Evolutionary conservation across 2,888 invertebrate genomes (phyloP).

Genomic region (Macrophya alboannulata): DNA sequence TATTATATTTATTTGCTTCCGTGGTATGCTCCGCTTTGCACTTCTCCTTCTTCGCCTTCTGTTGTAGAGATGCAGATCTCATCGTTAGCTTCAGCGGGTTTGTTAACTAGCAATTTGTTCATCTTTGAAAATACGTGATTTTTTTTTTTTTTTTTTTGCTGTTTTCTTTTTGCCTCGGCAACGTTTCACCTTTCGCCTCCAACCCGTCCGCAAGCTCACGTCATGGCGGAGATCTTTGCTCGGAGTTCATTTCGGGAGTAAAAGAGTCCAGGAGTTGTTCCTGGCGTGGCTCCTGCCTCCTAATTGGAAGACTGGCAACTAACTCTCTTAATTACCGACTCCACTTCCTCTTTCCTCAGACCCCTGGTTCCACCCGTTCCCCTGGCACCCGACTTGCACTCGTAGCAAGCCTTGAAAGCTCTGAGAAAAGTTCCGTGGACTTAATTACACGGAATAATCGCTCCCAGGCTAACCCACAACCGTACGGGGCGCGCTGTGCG

Average conservation of each 20-base stretch:
- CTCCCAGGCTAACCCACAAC: conserved; percentile 67
- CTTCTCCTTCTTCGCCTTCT: not conserved
- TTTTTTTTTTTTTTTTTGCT: not conserved
- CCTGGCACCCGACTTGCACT: conserved; percentile 55
- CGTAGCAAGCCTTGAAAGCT: conserved; percentile 70
- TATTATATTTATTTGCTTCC: too few relatives aligned
- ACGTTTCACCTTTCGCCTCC: conserved; percentile 5
- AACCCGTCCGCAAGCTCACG: conserved; percentile 21
- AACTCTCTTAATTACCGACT: conserved; percentile 82
- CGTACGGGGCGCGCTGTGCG: conserved; percentile 56
- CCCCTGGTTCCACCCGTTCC: conserved; percentile 46
- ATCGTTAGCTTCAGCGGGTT: not conserved
- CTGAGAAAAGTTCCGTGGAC: conserved; percentile 81
- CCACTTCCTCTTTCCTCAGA: conserved; percentile 68
- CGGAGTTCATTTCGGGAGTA: conserved; percentile 71
- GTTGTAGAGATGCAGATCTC: not conserved
- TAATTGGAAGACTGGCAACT: conserved; percentile 80
- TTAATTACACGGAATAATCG: conserved; percentile 85
- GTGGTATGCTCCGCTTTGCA: too few relatives aligned
- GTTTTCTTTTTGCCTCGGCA: not conserved
- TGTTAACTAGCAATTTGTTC: not conserved
- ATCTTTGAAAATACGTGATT: not conserved
- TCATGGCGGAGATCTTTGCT: conserved; percentile 29
- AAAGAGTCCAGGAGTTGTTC: conserved; percentile 66
- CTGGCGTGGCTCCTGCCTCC: conserved; percentile 71